Percentiles rank a stretch among this genome's conserved stretches.
Evolutionary conservation across 1,140 invertebrate species (phyloP).

Genomic region (Lepidurus couesii): DNA sequence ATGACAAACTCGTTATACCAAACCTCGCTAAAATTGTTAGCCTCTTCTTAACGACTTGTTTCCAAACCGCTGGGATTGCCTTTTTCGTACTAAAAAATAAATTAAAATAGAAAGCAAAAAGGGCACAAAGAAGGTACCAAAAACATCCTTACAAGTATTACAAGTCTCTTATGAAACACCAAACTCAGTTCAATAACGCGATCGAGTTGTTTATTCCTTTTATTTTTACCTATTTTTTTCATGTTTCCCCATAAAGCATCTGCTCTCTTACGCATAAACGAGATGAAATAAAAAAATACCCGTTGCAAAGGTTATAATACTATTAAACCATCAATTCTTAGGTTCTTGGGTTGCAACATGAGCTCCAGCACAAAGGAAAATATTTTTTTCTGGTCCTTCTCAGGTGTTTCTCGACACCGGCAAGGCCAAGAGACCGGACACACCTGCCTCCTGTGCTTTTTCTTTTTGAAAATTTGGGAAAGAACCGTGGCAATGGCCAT

Average conservation of each 20-base stretch:
- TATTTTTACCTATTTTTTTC: too few species aligned
- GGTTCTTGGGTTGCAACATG: not conserved
- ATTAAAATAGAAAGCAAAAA: too few species aligned
- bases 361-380: not conserved
- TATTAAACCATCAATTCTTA: conserved; percentile 16
- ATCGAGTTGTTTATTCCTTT: too few species aligned
- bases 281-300: not conserved
- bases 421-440: conserved; percentile 10
- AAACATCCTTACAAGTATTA: too few species aligned
- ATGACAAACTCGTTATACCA: too few species aligned
- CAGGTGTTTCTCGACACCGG: not conserved
- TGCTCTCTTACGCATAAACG: not conserved
- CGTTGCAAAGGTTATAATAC: not conserved
- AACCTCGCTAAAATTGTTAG: too few species aligned
- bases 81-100: too few species aligned
- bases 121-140: too few species aligned
- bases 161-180: not conserved
- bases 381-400: not conserved
- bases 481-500: not conserved
- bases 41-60: too few species aligned
- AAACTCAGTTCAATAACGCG: not conserved
- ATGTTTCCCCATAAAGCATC: too few species aligned
- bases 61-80: too few species aligned
- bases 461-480: not conserved
- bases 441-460: not conserved